phyloP scores from a whole-genome alignment of 2,888 invertebrate species.

The Leptinotarsa tumamoca region DNA sequence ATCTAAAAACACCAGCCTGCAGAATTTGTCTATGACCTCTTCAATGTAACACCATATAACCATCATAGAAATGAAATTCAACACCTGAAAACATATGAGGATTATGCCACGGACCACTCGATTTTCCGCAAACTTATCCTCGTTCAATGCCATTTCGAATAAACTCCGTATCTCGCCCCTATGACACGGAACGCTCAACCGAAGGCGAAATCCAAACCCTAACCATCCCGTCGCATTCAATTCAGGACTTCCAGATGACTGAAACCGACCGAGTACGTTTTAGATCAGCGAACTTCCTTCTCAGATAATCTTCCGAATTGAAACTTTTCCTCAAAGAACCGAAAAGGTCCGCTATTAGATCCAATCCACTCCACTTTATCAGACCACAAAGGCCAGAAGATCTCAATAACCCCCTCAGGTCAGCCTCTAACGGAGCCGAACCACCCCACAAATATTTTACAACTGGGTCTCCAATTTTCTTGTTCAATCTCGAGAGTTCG shows the following conservation, averaged over 20 bases:
- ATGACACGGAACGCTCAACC: too few species aligned
- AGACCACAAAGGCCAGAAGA: slow-evolving; percentile 16
- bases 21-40: too few species aligned
- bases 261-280: neutral
- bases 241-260: slow-evolving; percentile 4
- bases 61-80: too few species aligned
- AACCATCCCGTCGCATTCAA: neutral
- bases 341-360: slow-evolving; percentile 13
- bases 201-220: neutral
- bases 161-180: too few species aligned
- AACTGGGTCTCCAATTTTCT: slow-evolving; percentile 61
- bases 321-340: slow-evolving; percentile 11
- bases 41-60: too few species aligned
- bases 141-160: too few species aligned
- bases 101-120: too few species aligned
- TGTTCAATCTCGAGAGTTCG: slow-evolving; percentile 60
- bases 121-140: too few species aligned
- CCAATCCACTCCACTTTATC: slow-evolving; percentile 18
- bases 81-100: too few species aligned
- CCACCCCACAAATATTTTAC: slow-evolving; percentile 62
- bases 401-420: slow-evolving; percentile 13
- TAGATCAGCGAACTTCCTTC: neutral
- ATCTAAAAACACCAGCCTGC: too few species aligned
- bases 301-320: slow-evolving; percentile 16
- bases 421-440: slow-evolving; percentile 35